Conservation (phyloP, 2,797 vertebrate species). For the Poliocrania exsul region DNA sequence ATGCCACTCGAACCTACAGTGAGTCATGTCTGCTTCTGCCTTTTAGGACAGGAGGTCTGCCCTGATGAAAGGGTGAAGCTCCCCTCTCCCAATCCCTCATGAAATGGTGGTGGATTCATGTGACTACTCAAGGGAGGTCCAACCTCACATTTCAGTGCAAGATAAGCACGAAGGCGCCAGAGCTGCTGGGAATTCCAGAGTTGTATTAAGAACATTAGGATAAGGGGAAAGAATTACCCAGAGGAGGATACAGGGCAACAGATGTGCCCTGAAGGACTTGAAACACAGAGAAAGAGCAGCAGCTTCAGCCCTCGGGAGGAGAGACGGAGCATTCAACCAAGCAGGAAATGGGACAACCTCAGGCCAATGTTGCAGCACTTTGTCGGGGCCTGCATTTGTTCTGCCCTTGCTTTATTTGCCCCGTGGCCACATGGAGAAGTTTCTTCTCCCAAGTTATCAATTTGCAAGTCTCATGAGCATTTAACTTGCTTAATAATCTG, state of each 20-base stretch:
- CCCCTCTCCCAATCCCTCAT: accelerated
- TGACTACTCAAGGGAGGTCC: neutral
- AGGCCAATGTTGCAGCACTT: conserved; percentile 1
- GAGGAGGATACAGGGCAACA: neutral
- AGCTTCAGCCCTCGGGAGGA: neutral
- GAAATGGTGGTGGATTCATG: neutral
- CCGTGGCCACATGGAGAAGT: neutral
- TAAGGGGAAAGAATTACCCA: neutral
- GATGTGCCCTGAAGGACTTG: neutral
- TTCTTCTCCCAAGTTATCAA: conserved; percentile 31
- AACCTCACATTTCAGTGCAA: neutral
- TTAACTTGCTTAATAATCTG: neutral
- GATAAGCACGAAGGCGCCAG: neutral
- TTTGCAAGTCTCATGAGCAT: conserved; percentile 49
- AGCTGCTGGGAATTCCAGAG: neutral
- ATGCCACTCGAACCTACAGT: accelerated
- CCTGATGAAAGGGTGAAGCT: neutral
- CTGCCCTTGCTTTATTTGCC: conserved; percentile 34
- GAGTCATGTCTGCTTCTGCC: neutral
- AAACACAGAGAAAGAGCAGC: neutral
- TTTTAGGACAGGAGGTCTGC: neutral
- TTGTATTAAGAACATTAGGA: neutral
- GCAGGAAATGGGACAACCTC: neutral
- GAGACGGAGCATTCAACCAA: neutral
- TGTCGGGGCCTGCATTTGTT: conserved; percentile 9